These are phyloP conservation scores for Laticauda laticaudata DNA, from an alignment of 2,113 vertebrate genomes.

Conservation along the genomic window DNA sequence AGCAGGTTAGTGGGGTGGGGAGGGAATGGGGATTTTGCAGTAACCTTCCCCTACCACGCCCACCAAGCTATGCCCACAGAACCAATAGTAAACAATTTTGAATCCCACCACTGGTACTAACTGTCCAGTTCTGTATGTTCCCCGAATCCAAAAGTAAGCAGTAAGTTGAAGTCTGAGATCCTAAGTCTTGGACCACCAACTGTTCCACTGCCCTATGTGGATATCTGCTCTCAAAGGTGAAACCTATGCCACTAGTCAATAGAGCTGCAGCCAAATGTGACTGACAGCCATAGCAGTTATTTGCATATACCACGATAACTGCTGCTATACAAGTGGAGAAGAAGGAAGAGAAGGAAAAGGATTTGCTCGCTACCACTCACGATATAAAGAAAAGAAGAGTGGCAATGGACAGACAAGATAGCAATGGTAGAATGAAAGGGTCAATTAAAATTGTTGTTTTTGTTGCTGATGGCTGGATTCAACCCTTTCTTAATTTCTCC, in stretches of 20 bases:
- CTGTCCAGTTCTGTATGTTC: background rate
- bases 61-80: no score
- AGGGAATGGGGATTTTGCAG: no score
- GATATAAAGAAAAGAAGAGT: background rate
- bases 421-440: background rate
- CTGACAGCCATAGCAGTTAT: background rate
- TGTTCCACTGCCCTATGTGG: background rate
- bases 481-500: background rate
- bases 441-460: background rate
- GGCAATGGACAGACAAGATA: background rate
- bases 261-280: background rate
- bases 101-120: no score
- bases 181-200: background rate
- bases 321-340: background rate
- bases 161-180: background rate
- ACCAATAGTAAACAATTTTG: no score
- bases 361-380: background rate
- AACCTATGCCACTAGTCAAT: background rate
- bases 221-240: background rate
- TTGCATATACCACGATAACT: background rate
- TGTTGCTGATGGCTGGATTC: background rate
- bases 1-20: no score
- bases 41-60: no score
- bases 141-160: background rate
- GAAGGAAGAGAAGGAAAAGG: background rate